Percentiles rank a stretch among this genome's conserved stretches.
phyloP scores from a whole-genome alignment of 2,797 vertebrate species.

The Pristis pectinata region DNA sequence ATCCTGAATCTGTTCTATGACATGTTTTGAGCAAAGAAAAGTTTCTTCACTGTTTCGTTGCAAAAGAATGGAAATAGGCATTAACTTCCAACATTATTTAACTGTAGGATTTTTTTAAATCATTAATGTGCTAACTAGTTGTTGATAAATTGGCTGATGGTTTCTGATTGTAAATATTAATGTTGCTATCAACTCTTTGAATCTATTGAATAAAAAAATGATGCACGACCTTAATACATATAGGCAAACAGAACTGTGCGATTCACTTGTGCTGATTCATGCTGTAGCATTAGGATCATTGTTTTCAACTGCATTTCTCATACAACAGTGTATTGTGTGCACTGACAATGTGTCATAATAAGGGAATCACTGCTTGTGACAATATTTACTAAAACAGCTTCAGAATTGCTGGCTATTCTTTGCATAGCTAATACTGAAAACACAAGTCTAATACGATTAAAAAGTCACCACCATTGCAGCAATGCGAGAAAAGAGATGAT shows the following conservation, averaged over 20 bases:
- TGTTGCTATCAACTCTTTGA: conserved; percentile 44
- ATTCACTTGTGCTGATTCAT: background rate
- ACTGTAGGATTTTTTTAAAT: conserved; percentile 40
- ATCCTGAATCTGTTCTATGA: background rate
- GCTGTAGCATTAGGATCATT: no score
- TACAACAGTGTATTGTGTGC: no score
- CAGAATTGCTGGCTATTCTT: no score
- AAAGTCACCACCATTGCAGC: no score
- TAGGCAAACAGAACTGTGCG: conserved; percentile 41
- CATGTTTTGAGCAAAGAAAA: conserved; percentile 3
- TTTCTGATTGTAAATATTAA: conserved; percentile 43
- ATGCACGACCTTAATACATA: background rate
- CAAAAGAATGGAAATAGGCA: conserved; percentile 37
- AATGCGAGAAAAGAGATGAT: no score
- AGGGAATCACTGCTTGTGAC: no score
- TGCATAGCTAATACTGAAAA: no score
- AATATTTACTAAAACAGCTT: no score
- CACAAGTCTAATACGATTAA: no score
- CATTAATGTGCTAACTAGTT: conserved; percentile 43
- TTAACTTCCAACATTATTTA: conserved; percentile 36
- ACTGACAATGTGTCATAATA: no score
- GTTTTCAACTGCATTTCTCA: no score
- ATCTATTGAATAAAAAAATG: conserved; percentile 44
- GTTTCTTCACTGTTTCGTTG: conserved; percentile 38
- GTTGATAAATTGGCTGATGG: conserved; percentile 44